A percentile compares a stretch with the other conserved stretches of the same genome.
Conservation (phyloP, 2,797 vertebrate genomes). For the Clamator glandarius region DNA sequence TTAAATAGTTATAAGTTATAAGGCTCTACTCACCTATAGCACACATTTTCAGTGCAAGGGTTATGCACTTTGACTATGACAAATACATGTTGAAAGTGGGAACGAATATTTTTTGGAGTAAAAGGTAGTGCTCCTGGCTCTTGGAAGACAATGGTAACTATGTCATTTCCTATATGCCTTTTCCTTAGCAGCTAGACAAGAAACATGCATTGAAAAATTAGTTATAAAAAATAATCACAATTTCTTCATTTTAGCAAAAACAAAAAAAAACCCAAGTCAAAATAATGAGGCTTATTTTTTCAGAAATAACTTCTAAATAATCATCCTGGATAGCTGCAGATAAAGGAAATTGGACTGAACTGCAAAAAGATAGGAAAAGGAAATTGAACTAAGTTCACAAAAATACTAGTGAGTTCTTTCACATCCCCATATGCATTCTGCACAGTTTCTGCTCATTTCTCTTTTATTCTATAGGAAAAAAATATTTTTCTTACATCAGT, state of each 20-base stretch:
- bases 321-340: neutral
- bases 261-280: neutral
- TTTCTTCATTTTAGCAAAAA: neutral
- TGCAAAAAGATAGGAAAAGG: neutral
- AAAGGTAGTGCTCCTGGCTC: conserved; percentile 97
- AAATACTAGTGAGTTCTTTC: neutral
- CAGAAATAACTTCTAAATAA: neutral
- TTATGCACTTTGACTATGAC: conserved; percentile 97
- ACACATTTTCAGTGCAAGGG: conserved; percentile 95
- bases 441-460: neutral
- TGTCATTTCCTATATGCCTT: conserved; percentile 98
- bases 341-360: neutral
- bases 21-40: conserved; percentile 89
- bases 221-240: neutral
- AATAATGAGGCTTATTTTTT: neutral
- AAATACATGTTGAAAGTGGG: conserved; percentile 98
- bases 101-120: conserved; percentile 96
- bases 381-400: neutral
- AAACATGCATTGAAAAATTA: conserved; percentile 53
- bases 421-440: neutral
- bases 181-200: conserved; percentile 90
- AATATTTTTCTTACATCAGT: neutral
- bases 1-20: neutral
- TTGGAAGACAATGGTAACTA: conserved; percentile 98
- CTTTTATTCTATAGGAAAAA: neutral